Percentiles rank a stretch among this genome's conserved stretches.
These are phyloP conservation scores for Xyliphius kryptos DNA, from an alignment of 2,113 vertebrate species.

Conservation along the genomic window DNA sequence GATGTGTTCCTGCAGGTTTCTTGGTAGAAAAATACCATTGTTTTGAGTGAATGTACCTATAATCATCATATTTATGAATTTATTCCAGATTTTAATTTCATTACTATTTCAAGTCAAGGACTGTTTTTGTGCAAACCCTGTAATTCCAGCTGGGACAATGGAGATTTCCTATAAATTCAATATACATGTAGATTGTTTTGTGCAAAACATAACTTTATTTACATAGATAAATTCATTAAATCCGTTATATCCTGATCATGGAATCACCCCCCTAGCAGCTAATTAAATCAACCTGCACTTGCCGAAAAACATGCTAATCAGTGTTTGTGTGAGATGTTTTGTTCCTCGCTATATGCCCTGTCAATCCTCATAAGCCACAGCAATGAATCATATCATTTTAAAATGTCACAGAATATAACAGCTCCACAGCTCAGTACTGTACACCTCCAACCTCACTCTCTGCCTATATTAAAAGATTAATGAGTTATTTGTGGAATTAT, in stretches of 20 bases:
- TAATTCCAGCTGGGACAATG: neutral
- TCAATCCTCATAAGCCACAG: neutral
- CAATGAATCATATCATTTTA: neutral
- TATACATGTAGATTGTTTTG: neutral
- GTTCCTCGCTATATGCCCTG: neutral
- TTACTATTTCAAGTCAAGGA: neutral
- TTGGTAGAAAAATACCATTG: too few species aligned
- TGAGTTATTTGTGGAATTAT: too few species aligned
- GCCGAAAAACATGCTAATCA: neutral
- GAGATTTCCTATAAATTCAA: neutral
- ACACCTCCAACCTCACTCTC: neutral
- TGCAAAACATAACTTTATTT: too few species aligned
- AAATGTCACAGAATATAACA: neutral
- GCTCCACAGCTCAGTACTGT: neutral
- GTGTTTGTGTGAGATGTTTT: neutral
- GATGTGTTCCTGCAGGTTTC: too few species aligned
- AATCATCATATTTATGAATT: too few species aligned
- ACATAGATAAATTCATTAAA: neutral
- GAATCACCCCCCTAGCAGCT: neutral
- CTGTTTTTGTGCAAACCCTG: too few species aligned
- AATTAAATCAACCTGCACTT: neutral
- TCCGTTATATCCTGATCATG: neutral
- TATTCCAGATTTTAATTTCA: too few species aligned
- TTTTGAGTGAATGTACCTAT: too few species aligned
- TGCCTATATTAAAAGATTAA: neutral